Conservation (phyloP, 2,113 vertebrate species). For the Ahaetulla prasina region DNA sequence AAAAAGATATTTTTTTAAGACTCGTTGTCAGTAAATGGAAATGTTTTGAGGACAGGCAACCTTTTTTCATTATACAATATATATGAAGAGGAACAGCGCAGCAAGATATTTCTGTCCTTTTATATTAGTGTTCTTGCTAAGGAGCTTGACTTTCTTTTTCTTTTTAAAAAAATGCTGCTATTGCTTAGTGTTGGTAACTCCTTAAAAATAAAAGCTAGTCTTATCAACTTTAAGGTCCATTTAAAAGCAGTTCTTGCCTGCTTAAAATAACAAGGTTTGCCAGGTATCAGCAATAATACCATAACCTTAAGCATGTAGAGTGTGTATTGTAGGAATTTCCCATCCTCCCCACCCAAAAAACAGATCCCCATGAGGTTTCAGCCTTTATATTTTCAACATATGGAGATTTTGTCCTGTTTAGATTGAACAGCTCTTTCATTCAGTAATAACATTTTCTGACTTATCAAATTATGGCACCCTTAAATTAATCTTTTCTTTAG, state of each 20-base stretch:
- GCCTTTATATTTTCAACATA: background rate
- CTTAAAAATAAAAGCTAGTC: slow-evolving; percentile 18
- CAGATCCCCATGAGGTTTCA: background rate
- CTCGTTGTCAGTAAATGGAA: slow-evolving; percentile 1
- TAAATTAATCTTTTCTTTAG: slow-evolving; percentile 4
- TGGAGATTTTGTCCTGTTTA: slow-evolving; percentile 5
- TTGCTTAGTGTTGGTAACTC: slow-evolving; percentile 32
- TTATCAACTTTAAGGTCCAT: slow-evolving; percentile 34
- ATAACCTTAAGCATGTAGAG: slow-evolving; percentile 13
- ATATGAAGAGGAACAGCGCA: background rate
- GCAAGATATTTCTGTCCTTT: background rate
- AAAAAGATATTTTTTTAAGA: background rate
- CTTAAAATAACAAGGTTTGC: slow-evolving; percentile 38
- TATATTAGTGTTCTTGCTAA: slow-evolving; percentile 5
- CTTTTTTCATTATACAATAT: slow-evolving; percentile 18
- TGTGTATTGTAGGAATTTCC: slow-evolving; percentile 25
- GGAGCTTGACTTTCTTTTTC: background rate
- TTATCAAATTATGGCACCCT: background rate
- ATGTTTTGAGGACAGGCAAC: slow-evolving; percentile 36
- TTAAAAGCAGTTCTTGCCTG: slow-evolving; percentile 22
- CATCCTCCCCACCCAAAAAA: background rate
- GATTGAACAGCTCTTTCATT: slow-evolving; percentile 15
- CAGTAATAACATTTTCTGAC: slow-evolving; percentile 21
- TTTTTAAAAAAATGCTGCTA: background rate
- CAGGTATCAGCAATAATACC: slow-evolving; percentile 33